Base-by-base conservation (phyloP, 2,113 vertebrate species). In the Montifringilla adamsi region DNA sequence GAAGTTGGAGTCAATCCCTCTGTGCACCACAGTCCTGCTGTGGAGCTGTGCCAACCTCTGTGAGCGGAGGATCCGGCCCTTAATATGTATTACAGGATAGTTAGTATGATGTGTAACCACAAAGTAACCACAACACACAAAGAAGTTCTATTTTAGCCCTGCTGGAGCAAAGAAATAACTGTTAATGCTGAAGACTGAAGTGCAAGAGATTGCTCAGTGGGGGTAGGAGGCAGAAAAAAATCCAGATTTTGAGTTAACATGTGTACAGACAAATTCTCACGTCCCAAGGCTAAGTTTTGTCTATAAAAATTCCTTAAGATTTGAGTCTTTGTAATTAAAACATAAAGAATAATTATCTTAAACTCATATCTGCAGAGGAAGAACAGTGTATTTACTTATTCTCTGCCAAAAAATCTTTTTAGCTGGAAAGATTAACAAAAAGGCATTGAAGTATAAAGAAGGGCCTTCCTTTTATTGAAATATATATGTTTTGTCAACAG, bases 101-200 rank as follows among this genome's bases (percentile, higher is more conserved):
- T 75, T 93, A 86, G 81, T 89, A 12, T 1, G 52, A 81, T 84
- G 73, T 93, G 78, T 94, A 94, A 95, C 80, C 88, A 28, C 88
- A 77, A 33, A 62, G 66, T 50, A 87, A 95, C 91, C 35, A 1
- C 92, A 94, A 1, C 3, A 59, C 58, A 93, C 86, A 93, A 88
- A 93, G 81, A 93, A 60, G 83, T 83, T 94, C 79, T 95, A 80
- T 95, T 95, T 93, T 92, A 90, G 72, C 79, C 20, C 56, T 21
- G 28, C 52, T 72, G 44, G 69, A 85, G 72, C 35, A 60, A 76
- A 76, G 83, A 74, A 68, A 13, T 26, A 6, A 18, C 49, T 63
- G 31, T 27, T 90, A 77, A 14, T 44, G 68, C 55, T 2, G 11
- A 66, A 92, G 59, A 10, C 63, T 43, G 79, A 69, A 77, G 59